These are phyloP conservation scores for Yponomeuta sedellus DNA, from an alignment of 2,888 invertebrate genomes.

Conservation along the genomic window DNA sequence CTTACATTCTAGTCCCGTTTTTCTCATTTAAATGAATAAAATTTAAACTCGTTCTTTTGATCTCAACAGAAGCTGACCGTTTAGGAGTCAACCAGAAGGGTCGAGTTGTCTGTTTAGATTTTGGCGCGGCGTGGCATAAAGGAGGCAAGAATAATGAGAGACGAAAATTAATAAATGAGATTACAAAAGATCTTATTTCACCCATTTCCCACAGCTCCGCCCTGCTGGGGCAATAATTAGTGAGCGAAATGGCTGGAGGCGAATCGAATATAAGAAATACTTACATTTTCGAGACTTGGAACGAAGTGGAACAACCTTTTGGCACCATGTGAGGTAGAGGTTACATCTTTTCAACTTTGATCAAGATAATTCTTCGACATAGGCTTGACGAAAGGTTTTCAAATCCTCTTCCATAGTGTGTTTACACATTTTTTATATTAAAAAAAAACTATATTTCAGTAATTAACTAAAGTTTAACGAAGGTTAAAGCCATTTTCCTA, in stretches of 20 bases:
- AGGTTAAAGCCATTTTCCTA: no score
- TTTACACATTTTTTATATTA: no score
- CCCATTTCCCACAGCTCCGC: slow-evolving; percentile 51
- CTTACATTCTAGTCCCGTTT: no score
- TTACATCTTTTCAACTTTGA: no score
- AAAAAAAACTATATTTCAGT: no score
- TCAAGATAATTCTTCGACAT: no score
- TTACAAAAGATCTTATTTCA: slow-evolving; percentile 66
- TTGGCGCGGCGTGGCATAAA: slow-evolving; percentile 36
- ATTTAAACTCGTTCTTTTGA: no score
- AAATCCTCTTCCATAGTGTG: no score
- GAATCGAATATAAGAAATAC: not conserved
- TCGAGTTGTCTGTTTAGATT: slow-evolving; percentile 43
- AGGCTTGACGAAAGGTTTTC: no score
- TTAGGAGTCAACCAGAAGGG: slow-evolving; percentile 17
- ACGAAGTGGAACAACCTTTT: not conserved
- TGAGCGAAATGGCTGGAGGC: slow-evolving; percentile 39
- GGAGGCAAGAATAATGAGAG: slow-evolving; percentile 42
- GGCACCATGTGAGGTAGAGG: no score
- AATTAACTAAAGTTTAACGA: no score
- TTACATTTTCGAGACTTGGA: not conserved
- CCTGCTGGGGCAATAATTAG: slow-evolving; percentile 55
- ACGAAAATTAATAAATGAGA: slow-evolving; percentile 52
- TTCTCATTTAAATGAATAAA: no score
- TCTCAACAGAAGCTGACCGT: not conserved